Evolutionary conservation across 2,797 vertebrate species (phyloP).

Genomic region (Semotilus atromaculatus): DNA sequence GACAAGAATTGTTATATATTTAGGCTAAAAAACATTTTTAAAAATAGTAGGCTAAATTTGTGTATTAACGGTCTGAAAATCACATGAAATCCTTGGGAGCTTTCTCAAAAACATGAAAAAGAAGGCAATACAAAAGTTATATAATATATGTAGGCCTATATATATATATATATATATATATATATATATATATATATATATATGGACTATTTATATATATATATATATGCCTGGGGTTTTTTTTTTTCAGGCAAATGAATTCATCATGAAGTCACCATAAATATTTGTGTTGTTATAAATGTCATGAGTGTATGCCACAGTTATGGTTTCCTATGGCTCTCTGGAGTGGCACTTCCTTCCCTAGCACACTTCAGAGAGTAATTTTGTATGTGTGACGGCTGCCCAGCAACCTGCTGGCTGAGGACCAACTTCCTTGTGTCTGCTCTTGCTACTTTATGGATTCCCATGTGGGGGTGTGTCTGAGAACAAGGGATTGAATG

Average conservation of each 20-base stretch:
- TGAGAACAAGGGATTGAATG: slow-evolving; percentile 62
- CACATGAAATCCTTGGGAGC: background rate
- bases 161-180: background rate
- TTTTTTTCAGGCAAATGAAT: background rate
- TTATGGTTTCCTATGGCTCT: slow-evolving; percentile 50
- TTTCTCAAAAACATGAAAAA: background rate
- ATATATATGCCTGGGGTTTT: background rate
- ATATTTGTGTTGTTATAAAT: slow-evolving; percentile 19
- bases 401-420: slow-evolving; percentile 63
- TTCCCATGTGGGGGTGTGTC: slow-evolving; percentile 66
- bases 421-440: slow-evolving; percentile 63
- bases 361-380: slow-evolving; percentile 59
- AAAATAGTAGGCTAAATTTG: background rate
- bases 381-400: slow-evolving; percentile 60
- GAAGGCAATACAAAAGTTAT: too few species aligned
- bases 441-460: slow-evolving; percentile 62
- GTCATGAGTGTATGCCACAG: slow-evolving; percentile 27
- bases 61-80: background rate
- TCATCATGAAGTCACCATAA: background rate
- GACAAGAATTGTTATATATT: background rate
- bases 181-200: background rate
- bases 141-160: background rate
- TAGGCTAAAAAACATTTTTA: too few species aligned
- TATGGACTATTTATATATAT: too few species aligned
- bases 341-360: slow-evolving; percentile 61